Evolutionary conservation across 2,888 invertebrate species (phyloP), one percentile per base, ranked within the genome.

Genomic region (Philhelius pedissequus): DNA sequence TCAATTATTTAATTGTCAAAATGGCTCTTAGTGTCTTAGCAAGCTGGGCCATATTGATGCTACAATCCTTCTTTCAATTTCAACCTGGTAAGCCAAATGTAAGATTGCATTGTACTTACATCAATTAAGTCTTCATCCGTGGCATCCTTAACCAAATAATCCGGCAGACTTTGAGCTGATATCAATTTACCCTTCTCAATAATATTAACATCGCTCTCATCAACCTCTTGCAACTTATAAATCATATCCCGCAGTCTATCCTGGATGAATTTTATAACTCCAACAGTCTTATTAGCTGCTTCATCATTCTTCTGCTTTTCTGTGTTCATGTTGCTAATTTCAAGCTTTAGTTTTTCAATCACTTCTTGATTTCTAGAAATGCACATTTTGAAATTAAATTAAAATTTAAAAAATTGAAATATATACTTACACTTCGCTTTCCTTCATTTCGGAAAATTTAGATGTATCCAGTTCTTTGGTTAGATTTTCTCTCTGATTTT

Each of bases 361-460:
- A 95, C 94, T 87, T 95, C 95, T 87, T 95, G 94, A 86, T 95
- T 95, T 81, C 96, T 96, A 56, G 6, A 43, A 66, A 40, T 0
- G n/a, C 11, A n/a, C 13, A 18, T 20, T 8, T 18, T 4, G 4
- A 4, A 13, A 4, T 2, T 0, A 35, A 13, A 11, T 4, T 35
- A 4, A 0, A 11, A 35, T 35, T 11, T 4, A 4, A 25, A 25
- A 5, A 25, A 45, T 30, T 2, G 0, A 0, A n/a, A 11, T 3
- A 81, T n/a, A n/a, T n/a, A 91, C 94, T 92, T 91, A 96, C 96
- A 95, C 94, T 92, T 96, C 96, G 80, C 94, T 94, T 88, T 96
- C 96, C 90, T 95, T 95, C 11, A 95, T 95, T 87, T 96, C 96
- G 0, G 95, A 94, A 89, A 95, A 97, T 90, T 96, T 96, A 82